Evolutionary conservation across 2,888 invertebrate genomes (phyloP), one percentile per base, ranked within the genome.

Genomic region (Dynastes hyllus): DNA sequence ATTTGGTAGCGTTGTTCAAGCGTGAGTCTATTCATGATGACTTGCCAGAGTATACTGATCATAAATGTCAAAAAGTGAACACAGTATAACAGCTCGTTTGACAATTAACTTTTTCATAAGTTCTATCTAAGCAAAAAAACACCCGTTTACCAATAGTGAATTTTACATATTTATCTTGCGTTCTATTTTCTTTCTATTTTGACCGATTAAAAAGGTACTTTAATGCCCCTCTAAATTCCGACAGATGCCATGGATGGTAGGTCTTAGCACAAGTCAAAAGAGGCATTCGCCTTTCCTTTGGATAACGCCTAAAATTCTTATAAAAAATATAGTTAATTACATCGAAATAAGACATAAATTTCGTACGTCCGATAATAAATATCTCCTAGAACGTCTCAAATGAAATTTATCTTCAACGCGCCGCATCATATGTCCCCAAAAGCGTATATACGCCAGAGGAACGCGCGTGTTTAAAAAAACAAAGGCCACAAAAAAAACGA

Each of bases 311-410:
- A 45, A 45, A 67, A 67, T 67, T 50, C 50, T 27, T 50, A 67
- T 45, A 67, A 67, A 50, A 67, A 50, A 70, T 53, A 70, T 73
- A 58, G 73, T 73, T 73, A 73, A 73, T 73, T 73, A 58, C 73
- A 58, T 40, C 58, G 73, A 73, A 73, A 73, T 73, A 73, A 73
- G 73, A 73, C 73, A 73, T 73, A 73, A 73, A 73, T 73, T 40
- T 40, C 40, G 22, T 22, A 73, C 11, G 40, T 37, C 58, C 40
- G 37, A 73, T 58, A 73, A 73, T 73, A 73, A 73, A 73, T 73
- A 73, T 73, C 37, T 58, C 73, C 73, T 40, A 73, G 73, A 40
- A 58, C 58, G 22, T 58, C 73, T 61, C 58, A 73, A 73, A 73
- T 73, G 29, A 73, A 73, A 73, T 73, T 73, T 73, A 73, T 73